Base-by-base conservation (phyloP, 2,113 vertebrate species). In the Psilopsiagon aurifrons region DNA sequence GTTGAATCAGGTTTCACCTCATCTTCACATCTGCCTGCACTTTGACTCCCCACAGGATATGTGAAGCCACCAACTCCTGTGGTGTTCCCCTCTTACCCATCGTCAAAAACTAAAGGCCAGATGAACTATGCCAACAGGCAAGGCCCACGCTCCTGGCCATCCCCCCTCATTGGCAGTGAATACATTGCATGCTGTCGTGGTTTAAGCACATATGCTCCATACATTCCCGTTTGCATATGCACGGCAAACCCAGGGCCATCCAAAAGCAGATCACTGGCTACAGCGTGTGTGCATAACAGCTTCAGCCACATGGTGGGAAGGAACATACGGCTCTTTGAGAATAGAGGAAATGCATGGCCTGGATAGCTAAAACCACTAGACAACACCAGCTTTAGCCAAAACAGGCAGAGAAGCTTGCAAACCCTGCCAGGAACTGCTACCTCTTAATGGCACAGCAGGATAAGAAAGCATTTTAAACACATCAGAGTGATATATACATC, bases 151-250 rank as follows among this genome's bases (percentile, higher is more conserved):
- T 70, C 23, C 78, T 37, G 62, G 44, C 81, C 49, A 23, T 15
- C 18, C 71, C 55, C 49, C 25, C 57, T 63, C 41, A 22, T 20
- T 54, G 31, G n/a, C 86, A 81, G 7, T 1, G 47, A 43, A 5
- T 18, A 59, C 2, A 18, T 51, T 9, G 27, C 47, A 44, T 5
- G 22, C 35, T 37, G 35, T 37, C 35, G 35, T 37, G 35, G 35
- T 37, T 37, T 37, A 37, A 37, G 35, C 77, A 63, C 86, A 76
- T 8, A 22, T 17, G 47, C 69, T 81, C 94, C 8, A 2, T 9
- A 0, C 1, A 9, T 74, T 23, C 24, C 5, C 43, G 25, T 7
- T 15, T 77, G 37, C 49, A 49, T 29, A 47, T 0, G 13, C 43
- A 31, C 77, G 68, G 63, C 5, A 8, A 77, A 35, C 0, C 23